Base-by-base conservation (phyloP, 1,140 invertebrate species). In the Teleopsis dalmanni region DNA sequence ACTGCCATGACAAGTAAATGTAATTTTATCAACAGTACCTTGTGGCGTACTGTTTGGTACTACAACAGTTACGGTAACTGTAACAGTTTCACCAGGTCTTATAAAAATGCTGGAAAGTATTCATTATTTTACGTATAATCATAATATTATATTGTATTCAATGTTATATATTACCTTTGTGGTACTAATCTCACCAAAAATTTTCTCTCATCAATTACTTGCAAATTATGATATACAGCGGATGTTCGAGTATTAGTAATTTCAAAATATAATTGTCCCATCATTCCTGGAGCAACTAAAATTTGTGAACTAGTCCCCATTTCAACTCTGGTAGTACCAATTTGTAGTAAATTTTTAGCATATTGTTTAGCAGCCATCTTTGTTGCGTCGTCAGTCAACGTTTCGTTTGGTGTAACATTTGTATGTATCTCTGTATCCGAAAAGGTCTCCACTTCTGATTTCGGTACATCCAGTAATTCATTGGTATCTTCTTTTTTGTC, bases 241-340 rank as follows among this genome's bases (percentile, higher is more conserved):
- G 74, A 73, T 1, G 75, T 66, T 7, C 76, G 68, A 55, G 72
- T 74, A 57, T 79, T 79, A 0, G 76, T 78, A 6, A 79, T 75
- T 64, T 79, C 77, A 52, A 76, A 79, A 21, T 76, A 67, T 21
- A 67, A 37, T n/a, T 60, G 57, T 1, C 59, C 50, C 21, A 50
- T 38, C 37, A 35, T 45, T 0, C 69, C 68, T 0, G 69, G 52
- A 0, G 57, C 57, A 0, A 70, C 53, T 14, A 61, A 40, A 3
- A 71, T 29, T 40, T 70, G 60, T 1, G 68, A 71, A 45, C 70
- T 62, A 4, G 58, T 58, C 19, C 54, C 66, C 13, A 71, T 49
- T 27, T 71, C 66, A 2, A 71, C 60, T 54, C 67, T 70, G 2
- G 64, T 70, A 47, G 58, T 56, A 36, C 60, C 59, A 14, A 57